Base-by-base conservation (phyloP, 2,888 invertebrate genomes). In the Sepioteuthis lessoniana region DNA sequence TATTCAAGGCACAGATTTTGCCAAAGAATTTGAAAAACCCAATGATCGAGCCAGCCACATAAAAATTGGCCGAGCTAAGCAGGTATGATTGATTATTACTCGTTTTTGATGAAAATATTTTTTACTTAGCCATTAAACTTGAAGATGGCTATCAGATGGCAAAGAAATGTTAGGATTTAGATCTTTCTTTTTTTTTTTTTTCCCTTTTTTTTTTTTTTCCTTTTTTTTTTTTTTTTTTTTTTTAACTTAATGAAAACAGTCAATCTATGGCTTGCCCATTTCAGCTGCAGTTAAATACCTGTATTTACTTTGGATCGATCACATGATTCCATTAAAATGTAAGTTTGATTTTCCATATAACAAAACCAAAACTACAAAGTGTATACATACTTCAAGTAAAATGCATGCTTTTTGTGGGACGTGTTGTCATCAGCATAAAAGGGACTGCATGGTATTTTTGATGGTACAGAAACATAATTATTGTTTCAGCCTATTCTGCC, bases 201-300 rank as follows among this genome's bases (percentile, higher is more conserved):
- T 37, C 2, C 5, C 19, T 92, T 38, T 42, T 47, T 31, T 21
- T 31, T 38, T 25, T 42, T 10, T 35, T 28, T 50, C 16, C 31
- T 76, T 76, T n/a, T 76, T 10, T 31, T n/a, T 31, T 76, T 31
- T 31, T 76, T 76, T 76, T 76, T 76, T 76, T 76, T 76, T 76
- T 76, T 13, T 16, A n/a, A 10, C n/a, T 35, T n/a, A 92, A 38
- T 46, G 47, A 42, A 92, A 92, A 92, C 92, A 92, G 92, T 92
- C 92, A 92, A 76, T 92, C 47, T 92, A 92, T 92, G 92, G 92
- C 92, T 92, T 92, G 92, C 92, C 92, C 92, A 46, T 92, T 92
- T 92, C 92, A 92, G 92, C 92, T 92, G 92, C 92, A 92, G 92
- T 92, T 91, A 91, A 91, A 92, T 92, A 92, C 92, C 92, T 92